Conservation (phyloP, 2,113 vertebrate species). For the Microcebus griseorufus region DNA sequence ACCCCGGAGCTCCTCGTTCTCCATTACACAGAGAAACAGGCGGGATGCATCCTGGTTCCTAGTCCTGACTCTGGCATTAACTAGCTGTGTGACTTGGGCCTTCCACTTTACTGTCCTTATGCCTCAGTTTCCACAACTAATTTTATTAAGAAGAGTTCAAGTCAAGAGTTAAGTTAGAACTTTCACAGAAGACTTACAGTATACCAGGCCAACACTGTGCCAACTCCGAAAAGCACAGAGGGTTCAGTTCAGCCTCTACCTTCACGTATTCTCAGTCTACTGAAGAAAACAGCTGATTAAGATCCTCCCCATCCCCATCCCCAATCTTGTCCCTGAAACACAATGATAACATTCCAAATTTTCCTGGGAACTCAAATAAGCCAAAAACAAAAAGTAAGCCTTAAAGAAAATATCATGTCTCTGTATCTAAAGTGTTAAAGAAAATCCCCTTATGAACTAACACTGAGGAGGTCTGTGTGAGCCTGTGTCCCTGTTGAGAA, state of each 20-base stretch:
- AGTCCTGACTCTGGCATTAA: neutral
- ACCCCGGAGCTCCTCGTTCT: neutral
- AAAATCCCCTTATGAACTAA: constrained; percentile 64
- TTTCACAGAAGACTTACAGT: neutral
- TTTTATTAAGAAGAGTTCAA: neutral
- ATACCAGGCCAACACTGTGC: neutral
- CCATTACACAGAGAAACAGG: neutral
- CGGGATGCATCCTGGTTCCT: neutral
- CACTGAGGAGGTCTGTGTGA: constrained; percentile 72
- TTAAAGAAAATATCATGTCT: constrained; percentile 32
- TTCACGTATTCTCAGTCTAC: neutral
- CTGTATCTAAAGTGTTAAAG: constrained; percentile 72
- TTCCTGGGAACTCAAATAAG: constrained; percentile 1
- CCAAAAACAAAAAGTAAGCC: neutral
- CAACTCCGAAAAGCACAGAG: neutral
- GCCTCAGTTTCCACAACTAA: neutral
- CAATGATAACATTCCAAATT: constrained; percentile 19
- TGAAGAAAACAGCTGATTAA: neutral
- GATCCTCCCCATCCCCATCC: neutral
- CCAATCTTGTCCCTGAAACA: neutral
- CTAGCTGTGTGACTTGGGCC: neutral
- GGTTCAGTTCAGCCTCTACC: neutral
- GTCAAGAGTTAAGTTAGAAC: neutral
- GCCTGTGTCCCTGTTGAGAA: constrained; percentile 58
- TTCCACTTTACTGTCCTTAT: neutral